phyloP scores from a whole-genome alignment of 2,113 vertebrate species.

The Monopterus albus region DNA sequence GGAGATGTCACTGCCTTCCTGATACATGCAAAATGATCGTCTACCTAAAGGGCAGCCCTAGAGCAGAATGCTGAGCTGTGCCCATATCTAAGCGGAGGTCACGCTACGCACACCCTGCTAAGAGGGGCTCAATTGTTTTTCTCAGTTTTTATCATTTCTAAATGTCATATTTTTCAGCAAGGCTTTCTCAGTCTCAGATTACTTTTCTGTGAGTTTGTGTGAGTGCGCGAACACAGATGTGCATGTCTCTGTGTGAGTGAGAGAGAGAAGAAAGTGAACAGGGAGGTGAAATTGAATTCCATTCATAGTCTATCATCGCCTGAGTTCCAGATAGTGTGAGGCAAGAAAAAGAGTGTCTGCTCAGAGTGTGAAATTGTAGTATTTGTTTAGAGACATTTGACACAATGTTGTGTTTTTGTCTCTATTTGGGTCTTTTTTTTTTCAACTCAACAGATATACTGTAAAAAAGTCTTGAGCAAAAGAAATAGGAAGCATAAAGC shows the following conservation, averaged over 20 bases:
- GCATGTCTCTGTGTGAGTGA: not conserved
- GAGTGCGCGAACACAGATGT: not conserved
- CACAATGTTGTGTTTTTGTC: constrained; percentile 17
- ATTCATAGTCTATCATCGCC: constrained; percentile 53
- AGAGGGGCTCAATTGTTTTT: constrained; percentile 57
- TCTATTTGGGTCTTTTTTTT: constrained; percentile 20
- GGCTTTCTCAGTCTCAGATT: constrained; percentile 52
- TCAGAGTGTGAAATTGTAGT: constrained; percentile 47
- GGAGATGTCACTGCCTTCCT: constrained; percentile 37
- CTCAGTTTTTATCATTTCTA: constrained; percentile 47
- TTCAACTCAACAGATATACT: constrained; percentile 19
- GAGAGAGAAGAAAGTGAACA: not conserved
- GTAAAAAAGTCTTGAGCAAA: constrained; percentile 4
- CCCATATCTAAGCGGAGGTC: constrained; percentile 49
- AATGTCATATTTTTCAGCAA: constrained; percentile 53
- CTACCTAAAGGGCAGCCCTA: constrained; percentile 49
- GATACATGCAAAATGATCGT: constrained; percentile 51
- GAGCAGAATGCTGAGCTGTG: constrained; percentile 55
- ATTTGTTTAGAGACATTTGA: constrained; percentile 43
- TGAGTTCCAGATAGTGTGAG: constrained; percentile 36
- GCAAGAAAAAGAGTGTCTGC: constrained; percentile 21
- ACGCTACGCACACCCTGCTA: constrained; percentile 13
- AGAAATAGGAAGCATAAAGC: not conserved
- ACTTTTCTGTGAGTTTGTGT: constrained; percentile 15
- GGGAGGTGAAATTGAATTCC: constrained; percentile 63